A percentile compares a stretch with the other conserved stretches of the same genome.
phyloP scores from a whole-genome alignment of 2,888 invertebrate species.

The Platynereis dumerilii region DNA sequence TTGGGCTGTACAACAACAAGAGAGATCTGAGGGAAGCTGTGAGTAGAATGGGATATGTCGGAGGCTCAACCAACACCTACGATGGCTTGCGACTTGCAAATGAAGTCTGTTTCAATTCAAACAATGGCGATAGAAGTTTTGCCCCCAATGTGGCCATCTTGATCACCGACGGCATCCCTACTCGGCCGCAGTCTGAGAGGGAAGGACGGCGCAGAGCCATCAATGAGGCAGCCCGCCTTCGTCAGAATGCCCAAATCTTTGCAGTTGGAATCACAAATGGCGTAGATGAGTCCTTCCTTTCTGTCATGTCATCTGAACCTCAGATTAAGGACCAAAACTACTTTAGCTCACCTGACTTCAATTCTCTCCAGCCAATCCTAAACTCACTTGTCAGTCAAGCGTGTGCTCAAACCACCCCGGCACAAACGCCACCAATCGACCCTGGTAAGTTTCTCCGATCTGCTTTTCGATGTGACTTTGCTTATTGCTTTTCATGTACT shows the following conservation, averaged over 20 bases:
- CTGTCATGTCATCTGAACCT: conserved; percentile 11
- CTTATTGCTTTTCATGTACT: too few relatives aligned
- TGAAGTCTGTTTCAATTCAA: background rate
- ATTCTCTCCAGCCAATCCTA: too few relatives aligned
- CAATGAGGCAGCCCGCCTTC: too few relatives aligned
- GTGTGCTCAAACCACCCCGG: background rate
- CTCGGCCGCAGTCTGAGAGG: background rate
- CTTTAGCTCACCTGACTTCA: conserved; percentile 13
- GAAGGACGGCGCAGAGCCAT: background rate
- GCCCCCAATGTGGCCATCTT: conserved; percentile 16
- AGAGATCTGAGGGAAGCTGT: background rate
- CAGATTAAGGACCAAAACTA: conserved; percentile 15
- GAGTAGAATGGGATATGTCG: background rate
- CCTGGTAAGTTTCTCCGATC: background rate
- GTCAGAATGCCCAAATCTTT: background rate
- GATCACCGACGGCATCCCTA: conserved; percentile 11
- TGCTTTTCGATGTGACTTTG: too few relatives aligned
- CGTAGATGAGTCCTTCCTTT: conserved; percentile 3
- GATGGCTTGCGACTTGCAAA: conserved; percentile 2
- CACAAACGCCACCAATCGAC: background rate
- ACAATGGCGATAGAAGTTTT: conserved; percentile 14
- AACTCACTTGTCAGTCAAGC: background rate
- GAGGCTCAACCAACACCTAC: conserved; percentile 22
- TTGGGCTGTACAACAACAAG: background rate
- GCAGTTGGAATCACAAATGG: conserved; percentile 12